phyloP scores from a whole-genome alignment of 2,888 invertebrate genomes.

The Diarsia brunnea region DNA sequence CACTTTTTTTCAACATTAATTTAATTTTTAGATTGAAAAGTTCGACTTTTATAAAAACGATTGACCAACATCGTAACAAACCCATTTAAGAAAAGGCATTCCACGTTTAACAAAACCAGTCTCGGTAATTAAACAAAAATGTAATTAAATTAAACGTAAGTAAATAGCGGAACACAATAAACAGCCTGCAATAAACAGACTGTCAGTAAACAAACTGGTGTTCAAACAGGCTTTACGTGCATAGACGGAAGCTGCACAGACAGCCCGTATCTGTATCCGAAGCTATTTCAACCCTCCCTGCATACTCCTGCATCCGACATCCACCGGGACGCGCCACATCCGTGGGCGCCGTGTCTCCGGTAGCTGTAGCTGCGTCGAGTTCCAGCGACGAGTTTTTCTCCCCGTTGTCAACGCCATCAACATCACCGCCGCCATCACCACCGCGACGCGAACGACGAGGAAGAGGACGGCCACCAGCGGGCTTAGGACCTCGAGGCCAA shows the following conservation, averaged over 20 bases:
- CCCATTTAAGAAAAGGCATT: background rate
- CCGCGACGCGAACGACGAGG: too few relatives aligned
- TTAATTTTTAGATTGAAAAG: background rate
- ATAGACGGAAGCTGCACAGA: constrained; percentile 60
- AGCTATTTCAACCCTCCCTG: constrained; percentile 49
- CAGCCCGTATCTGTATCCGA: constrained; percentile 64
- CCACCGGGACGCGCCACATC: too few relatives aligned
- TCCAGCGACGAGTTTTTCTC: too few relatives aligned
- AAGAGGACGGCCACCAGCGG: too few relatives aligned
- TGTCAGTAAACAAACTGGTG: constrained; percentile 39
- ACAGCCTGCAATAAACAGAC: constrained; percentile 20
- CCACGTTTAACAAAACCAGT: background rate
- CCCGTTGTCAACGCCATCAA: too few relatives aligned
- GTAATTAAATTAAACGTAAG: constrained; percentile 4
- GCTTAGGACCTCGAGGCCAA: too few relatives aligned
- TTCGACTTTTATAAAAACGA: background rate
- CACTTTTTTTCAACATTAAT: too few relatives aligned
- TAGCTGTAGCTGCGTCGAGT: too few relatives aligned
- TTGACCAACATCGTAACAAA: background rate
- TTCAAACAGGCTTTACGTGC: constrained; percentile 31
- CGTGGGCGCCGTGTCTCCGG: too few relatives aligned
- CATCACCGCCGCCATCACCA: too few relatives aligned
- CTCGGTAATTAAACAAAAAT: background rate
- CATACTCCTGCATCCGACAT: constrained; percentile 27
- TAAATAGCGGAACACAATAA: constrained; percentile 17